Evolutionary conservation across 2,888 invertebrate genomes (phyloP), one percentile per base, ranked within the genome.

Genomic region (Epinotia brunnichana): DNA sequence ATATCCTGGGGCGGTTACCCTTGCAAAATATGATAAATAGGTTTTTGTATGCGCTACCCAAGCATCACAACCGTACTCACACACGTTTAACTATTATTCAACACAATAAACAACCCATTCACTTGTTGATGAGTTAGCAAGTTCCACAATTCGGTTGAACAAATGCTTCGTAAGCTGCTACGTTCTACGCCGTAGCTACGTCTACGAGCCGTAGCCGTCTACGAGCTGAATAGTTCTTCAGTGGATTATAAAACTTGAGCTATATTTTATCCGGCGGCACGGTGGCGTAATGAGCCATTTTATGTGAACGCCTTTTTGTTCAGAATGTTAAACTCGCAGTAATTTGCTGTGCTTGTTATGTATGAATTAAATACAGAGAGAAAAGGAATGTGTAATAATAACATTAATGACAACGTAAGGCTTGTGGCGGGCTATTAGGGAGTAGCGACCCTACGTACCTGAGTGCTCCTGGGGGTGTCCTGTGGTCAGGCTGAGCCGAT

Each of bases 171-270:
- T 19, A 29, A 44, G 51, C 24, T 53, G 61, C 56, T 63, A 69
- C 69, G 61, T 41, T 56, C 67, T 68, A 63, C 73, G 69, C 63
- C 73, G 68, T 69, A 73, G 62, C 72, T 19, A 53, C 70, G 57
- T 41, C 68, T 73, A 69, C 73, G 68, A 73, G 51, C 41, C 73
- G 73, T 69, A 73, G 69, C 72, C 69, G 59, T 63, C 73, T 75
- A 70, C 70, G 66, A n/a, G 51, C 44, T 69, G 60, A 69, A 75
- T 75, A 75, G 73, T 73, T 71, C 64, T 73, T 63, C 48, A 70
- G 67, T 69, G 64, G 24, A 69, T 74, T 75, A 71, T 74, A 74
- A 74, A 71, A 74, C 60, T 66, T 53, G 48, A 24, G 54, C 35
- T 67, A 68, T 75, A 70, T 73, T 64, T 63, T 70, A 69, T 41